Base-by-base conservation (phyloP, 2,888 invertebrate genomes). In the Aleiodes testaceus region DNA sequence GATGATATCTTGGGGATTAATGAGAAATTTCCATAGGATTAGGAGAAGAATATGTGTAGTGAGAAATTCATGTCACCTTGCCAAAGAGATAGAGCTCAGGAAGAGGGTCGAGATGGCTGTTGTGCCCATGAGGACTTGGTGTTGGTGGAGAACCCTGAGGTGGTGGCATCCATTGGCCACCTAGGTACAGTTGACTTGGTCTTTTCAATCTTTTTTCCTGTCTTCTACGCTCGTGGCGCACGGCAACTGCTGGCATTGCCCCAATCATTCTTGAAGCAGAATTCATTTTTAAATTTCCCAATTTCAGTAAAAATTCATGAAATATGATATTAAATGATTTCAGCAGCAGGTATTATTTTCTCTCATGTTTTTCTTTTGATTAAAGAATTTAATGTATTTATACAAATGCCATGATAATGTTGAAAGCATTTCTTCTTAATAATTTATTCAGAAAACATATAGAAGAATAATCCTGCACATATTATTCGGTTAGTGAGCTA, bases 201-300 rank as follows among this genome's bases (percentile, higher is more conserved):
- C 88, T 83, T 83, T 93, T 91, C 78, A 88, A 87, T 69, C 93
- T 89, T 87, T 93, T 93, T 87, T 94, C 93, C 81, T 91, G 92
- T 76, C 94, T 92, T 73, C 93, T 90, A 79, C 94, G 89, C 88
- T 94, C 94, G 87, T 94, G 94, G 87, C 94, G 92, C 64, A 94
- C 93, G 70, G 95, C 94, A 88, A 95, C 94, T 78, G 95, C 94
- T 87, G 94, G 94, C 94, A 95, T 94, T 75, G 95, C 94, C 80
- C 94, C 94, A 85, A 95, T 95, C 95, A 95, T 95, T 88, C 90
- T 92, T 44, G 22, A 53, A 59, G 20, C 18, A 18, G 26, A 26
- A 36, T n/a, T 26, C 20, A 42, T 61, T 16, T 61, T 47, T n/a
- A n/a, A 12, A 14, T n/a, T 47, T n/a, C 2, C 16, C 16, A 36